Evolutionary conservation across 2,888 invertebrate species (phyloP).

Genomic region (Drosophila lacicola): DNA sequence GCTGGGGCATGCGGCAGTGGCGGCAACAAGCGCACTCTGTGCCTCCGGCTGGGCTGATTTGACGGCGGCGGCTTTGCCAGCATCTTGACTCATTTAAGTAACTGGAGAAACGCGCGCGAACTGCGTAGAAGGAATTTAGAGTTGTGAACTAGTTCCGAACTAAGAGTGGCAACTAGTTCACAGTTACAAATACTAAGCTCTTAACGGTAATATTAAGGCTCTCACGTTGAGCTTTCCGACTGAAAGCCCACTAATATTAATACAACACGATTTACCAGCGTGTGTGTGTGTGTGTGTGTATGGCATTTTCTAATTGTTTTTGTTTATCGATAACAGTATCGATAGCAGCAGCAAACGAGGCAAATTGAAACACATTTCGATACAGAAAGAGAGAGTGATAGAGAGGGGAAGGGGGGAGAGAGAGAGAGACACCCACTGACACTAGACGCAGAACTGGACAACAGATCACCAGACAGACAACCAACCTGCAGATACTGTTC

Average conservation of each 20-base stretch:
- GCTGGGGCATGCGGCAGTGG: constrained; percentile 9
- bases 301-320: constrained; percentile 1
- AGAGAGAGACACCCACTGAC: constrained; percentile 35
- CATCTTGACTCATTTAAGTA: constrained; percentile 84
- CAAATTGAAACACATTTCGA: constrained; percentile 53
- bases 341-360: constrained; percentile 55
- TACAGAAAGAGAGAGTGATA: constrained; percentile 40
- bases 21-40: constrained; percentile 16
- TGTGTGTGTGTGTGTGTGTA: constrained; percentile 13
- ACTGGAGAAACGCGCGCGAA: constrained; percentile 26
- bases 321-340: constrained; percentile 17
- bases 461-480: constrained; percentile 56
- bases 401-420: neutral
- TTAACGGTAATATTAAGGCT: neutral
- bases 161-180: neutral
- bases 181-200: constrained; percentile 1
- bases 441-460: constrained; percentile 48
- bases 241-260: constrained; percentile 4
- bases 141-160: constrained; percentile 9
- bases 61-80: constrained; percentile 50
- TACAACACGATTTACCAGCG: neutral
- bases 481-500: constrained; percentile 84
- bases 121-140: constrained; percentile 22
- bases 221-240: neutral
- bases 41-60: constrained; percentile 39